Evolutionary conservation across 2,113 vertebrate genomes (phyloP), one percentile per base, ranked within the genome.

Genomic region (Oenanthe oenanthe): DNA sequence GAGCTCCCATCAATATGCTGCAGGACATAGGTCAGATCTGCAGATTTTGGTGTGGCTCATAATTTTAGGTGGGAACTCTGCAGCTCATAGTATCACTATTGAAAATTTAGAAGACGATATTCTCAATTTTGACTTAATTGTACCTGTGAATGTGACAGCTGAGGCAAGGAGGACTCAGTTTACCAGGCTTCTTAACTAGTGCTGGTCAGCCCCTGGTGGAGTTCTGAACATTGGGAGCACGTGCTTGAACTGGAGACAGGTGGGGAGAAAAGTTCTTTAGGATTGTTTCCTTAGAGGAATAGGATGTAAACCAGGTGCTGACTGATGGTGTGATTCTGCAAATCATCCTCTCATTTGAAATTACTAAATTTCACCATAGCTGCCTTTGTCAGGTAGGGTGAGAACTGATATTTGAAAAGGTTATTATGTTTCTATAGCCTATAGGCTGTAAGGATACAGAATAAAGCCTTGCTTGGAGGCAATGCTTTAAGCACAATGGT

Each of bases 241-340:
- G 6, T 85, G 29, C 2, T 50, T 66, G 8, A 47, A 40, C 21
- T 43, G 8, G 9, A 57, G 50, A 38, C 28, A 17, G 50, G 6
- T 45, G 11, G 13, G 17, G 24, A 40, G 9, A 26, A 58, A 47
- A 20, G 25, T 32, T 8, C 7, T 38, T 45, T 24, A 13, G 19
- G 15, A 40, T 4, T 63, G 67, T 57, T 54, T 78, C 31, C 14
- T 15, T 53, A 15, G 38, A 68, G 38, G 15, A 84, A 2, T 7
- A n/a, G 43, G 20, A 31, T 7, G 1, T 40, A 77, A 77, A 45
- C 22, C 0, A 8, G 74, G 24, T 62, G 19, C 20, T 84, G 0
- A 0, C 17, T 57, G 45, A 12, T 50, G 9, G 20, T 63, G 32
- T 70, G 40, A 15, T 57, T 85, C 29, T 95, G 42, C 38, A 72